phyloP scores from a whole-genome alignment of 2,888 invertebrate species.

The Aleiodes testaceus region DNA sequence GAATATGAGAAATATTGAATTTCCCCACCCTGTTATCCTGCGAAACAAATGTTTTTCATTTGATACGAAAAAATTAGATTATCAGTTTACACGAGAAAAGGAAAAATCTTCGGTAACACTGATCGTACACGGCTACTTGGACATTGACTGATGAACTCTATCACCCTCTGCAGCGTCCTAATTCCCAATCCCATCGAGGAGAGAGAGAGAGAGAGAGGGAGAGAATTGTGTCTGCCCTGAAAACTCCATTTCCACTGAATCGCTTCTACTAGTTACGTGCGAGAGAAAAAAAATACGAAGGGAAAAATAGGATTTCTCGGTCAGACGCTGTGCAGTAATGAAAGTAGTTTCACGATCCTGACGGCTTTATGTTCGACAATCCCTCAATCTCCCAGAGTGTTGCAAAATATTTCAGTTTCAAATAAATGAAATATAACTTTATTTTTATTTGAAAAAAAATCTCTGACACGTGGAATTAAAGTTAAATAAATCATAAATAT shows the following conservation, averaged over 20 bases:
- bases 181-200: not conserved
- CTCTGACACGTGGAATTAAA: constrained; percentile 71
- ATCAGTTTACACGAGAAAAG: constrained; percentile 63
- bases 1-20: too few relatives aligned
- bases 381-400: constrained; percentile 1
- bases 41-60: too few relatives aligned
- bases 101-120: not conserved
- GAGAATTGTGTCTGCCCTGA: constrained; percentile 26
- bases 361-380: constrained; percentile 10
- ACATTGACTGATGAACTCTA: constrained; percentile 56
- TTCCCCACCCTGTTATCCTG: not conserved
- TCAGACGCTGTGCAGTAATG: constrained; percentile 15
- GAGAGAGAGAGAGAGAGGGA: not conserved
- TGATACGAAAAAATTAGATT: constrained; percentile 21
- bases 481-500: constrained; percentile 73
- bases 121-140: constrained; percentile 34
- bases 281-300: not conserved
- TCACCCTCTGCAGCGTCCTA: not conserved
- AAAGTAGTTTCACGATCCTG: constrained; percentile 8
- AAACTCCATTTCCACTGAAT: constrained; percentile 37
- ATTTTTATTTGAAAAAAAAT: constrained; percentile 43
- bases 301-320: constrained; percentile 17
- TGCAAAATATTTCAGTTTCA: constrained; percentile 6
- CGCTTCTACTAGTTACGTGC: constrained; percentile 6
- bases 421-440: not conserved